Conservation (phyloP, 2,113 vertebrate genomes). For the Aramus guarauna region DNA sequence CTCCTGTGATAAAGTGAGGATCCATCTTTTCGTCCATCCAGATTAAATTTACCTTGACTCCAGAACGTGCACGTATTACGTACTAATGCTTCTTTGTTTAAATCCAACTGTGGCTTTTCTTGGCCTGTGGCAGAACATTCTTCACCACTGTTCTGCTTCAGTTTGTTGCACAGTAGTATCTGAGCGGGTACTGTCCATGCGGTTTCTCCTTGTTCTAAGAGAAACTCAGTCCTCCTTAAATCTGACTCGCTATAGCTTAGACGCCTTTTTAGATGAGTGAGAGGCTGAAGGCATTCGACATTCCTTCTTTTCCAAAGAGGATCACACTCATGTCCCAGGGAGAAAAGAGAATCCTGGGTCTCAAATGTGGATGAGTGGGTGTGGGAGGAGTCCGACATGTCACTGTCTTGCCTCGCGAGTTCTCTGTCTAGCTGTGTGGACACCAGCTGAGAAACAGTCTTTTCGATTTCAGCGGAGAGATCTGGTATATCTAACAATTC, state of each 20-base stretch:
- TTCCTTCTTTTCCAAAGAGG: conserved; percentile 80
- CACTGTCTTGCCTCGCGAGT: conserved; percentile 80
- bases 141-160: conserved; percentile 59
- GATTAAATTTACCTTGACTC: conserved; percentile 68
- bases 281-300: conserved; percentile 68
- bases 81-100: conserved; percentile 58
- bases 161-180: conserved; percentile 35
- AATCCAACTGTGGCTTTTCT: conserved; percentile 27
- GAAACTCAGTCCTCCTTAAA: conserved; percentile 74
- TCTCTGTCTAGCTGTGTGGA: conserved; percentile 80
- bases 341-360: conserved; percentile 64
- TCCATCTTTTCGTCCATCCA: conserved; percentile 34
- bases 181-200: conserved; percentile 72
- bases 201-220: conserved; percentile 76
- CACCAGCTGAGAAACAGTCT: conserved; percentile 86
- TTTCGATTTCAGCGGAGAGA: conserved; percentile 88
- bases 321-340: conserved; percentile 75
- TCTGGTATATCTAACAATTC: conserved; percentile 77
- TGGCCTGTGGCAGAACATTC: not conserved
- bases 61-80: conserved; percentile 75
- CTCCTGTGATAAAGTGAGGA: conserved; percentile 59
- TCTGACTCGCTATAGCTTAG: conserved; percentile 93
- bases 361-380: not conserved
- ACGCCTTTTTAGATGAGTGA: conserved; percentile 70
- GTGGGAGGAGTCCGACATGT: conserved; percentile 13